Percentiles rank a stretch among this genome's conserved stretches.
Evolutionary conservation across 1,140 invertebrate genomes (phyloP).

Genomic region (Eubasilissa regina): DNA sequence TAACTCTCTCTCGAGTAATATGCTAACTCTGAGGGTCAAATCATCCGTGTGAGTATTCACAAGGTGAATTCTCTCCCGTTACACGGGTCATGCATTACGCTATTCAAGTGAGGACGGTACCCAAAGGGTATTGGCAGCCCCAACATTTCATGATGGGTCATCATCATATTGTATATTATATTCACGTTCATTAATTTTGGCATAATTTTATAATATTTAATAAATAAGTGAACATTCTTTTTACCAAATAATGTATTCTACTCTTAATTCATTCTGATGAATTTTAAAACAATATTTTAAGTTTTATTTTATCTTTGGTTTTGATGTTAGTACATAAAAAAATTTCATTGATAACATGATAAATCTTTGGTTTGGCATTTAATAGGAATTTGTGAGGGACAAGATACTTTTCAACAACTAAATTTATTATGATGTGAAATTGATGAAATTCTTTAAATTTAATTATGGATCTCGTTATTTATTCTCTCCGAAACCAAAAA

Average conservation of each 20-base stretch:
- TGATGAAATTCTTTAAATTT: too few species aligned
- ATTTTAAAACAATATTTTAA: not conserved
- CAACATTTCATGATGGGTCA: conserved; percentile 25
- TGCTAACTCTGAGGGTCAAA: too few species aligned
- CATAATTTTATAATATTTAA: not conserved
- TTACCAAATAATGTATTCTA: too few species aligned
- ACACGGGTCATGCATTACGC: conserved; percentile 7
- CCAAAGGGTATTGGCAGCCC: conserved; percentile 30
- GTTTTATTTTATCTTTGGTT: too few species aligned
- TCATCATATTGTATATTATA: conserved; percentile 12
- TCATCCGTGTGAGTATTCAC: not conserved
- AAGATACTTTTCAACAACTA: too few species aligned
- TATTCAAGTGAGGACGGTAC: conserved; percentile 16
- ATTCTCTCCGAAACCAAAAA: too few species aligned
- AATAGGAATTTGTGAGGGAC: not conserved
- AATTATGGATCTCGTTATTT: too few species aligned
- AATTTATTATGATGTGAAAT: too few species aligned
- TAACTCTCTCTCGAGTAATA: too few species aligned
- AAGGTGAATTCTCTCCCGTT: conserved; percentile 11
- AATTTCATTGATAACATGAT: not conserved
- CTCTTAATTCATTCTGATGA: not conserved
- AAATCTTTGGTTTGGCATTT: conserved; percentile 11
- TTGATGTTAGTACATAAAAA: not conserved
- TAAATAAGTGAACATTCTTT: conserved; percentile 4
- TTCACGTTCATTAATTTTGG: conserved; percentile 1